These are phyloP conservation scores for Progne subis DNA, from an alignment of 2,113 vertebrate genomes.

Conservation along the genomic window DNA sequence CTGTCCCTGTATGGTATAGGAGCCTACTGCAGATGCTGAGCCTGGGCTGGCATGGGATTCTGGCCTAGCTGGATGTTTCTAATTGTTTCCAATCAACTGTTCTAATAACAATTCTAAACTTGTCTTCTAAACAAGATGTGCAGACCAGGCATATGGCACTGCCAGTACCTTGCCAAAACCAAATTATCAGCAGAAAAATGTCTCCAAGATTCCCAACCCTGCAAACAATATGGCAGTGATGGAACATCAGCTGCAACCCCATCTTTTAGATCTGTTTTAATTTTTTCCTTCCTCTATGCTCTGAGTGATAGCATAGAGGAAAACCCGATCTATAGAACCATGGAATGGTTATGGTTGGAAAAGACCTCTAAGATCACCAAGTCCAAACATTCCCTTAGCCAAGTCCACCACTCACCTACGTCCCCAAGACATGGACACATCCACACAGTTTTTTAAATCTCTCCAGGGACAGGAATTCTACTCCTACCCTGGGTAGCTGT, in stretches of 20 bases:
- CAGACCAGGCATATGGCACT: background rate
- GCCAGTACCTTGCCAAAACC: background rate
- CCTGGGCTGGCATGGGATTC: background rate
- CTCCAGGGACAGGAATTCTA: background rate
- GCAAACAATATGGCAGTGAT: background rate
- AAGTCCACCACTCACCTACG: background rate
- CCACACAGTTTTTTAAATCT: background rate
- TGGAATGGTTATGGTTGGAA: background rate
- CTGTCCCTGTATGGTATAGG: background rate
- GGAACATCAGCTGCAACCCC: background rate
- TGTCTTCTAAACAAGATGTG: background rate
- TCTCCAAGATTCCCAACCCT: background rate
- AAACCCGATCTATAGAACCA: fast-evolving
- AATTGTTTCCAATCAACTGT: background rate
- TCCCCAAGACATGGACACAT: background rate
- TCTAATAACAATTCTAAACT: background rate
- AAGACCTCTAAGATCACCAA: background rate
- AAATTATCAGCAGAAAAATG: background rate
- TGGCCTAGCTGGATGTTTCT: background rate
- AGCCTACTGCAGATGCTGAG: background rate
- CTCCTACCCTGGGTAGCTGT: background rate
- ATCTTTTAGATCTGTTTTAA: background rate
- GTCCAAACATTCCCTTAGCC: background rate
- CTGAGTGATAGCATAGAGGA: background rate
- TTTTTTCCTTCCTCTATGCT: background rate